Conservation (phyloP, 2,888 invertebrate species). For the Mactromeris polynyma region DNA sequence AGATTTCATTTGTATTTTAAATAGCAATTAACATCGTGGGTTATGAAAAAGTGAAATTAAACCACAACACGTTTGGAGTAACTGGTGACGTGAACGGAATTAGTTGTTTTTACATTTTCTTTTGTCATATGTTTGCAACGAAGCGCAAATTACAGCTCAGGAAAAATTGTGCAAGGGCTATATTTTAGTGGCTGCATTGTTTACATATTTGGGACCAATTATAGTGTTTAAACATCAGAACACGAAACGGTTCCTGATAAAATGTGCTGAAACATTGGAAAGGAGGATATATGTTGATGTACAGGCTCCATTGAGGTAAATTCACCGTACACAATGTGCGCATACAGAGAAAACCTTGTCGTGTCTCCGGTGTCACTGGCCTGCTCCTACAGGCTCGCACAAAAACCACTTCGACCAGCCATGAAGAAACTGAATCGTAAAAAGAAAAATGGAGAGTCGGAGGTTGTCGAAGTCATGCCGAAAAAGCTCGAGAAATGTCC, state of each 20-base stretch:
- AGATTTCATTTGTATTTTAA: no score
- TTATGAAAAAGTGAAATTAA: no score
- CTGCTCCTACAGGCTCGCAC: conserved; percentile 61
- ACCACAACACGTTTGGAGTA: no score
- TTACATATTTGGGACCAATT: no score
- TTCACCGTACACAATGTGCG: conserved; percentile 48
- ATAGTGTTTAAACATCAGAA: no score
- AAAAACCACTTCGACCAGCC: conserved; percentile 54
- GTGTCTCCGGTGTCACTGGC: conserved; percentile 58
- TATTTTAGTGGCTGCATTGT: no score
- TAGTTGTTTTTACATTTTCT: no score
- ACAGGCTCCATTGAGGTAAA: neutral
- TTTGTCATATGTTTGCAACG: no score
- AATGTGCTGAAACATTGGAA: neutral
- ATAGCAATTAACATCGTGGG: no score
- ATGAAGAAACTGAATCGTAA: conserved; percentile 24
- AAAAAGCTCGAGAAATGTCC: neutral
- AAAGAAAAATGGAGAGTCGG: neutral
- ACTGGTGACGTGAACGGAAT: no score
- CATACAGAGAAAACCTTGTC: conserved; percentile 45
- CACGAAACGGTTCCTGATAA: neutral
- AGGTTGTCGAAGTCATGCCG: neutral
- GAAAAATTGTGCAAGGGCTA: no score
- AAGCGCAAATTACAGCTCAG: no score
- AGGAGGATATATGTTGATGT: neutral